Evolutionary conservation across 2,113 vertebrate species (phyloP), one percentile per base, ranked within the genome.

Genomic region (Sisor rabdophorus): DNA sequence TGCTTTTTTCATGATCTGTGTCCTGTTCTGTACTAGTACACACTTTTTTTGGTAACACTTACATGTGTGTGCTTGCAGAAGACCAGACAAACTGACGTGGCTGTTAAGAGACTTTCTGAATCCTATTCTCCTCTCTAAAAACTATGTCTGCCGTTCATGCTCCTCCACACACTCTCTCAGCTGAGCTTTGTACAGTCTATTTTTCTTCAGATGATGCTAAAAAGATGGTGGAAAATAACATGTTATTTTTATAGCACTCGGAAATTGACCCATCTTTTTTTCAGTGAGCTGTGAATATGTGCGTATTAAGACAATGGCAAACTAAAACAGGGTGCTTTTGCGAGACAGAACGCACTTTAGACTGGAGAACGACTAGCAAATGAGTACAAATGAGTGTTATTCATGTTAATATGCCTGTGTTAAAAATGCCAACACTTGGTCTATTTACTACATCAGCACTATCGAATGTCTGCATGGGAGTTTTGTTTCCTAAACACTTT

Each of bases 61-160:
- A 59, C 77, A 24, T 78, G 67, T 85, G 65, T 87, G 53, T 91
- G 75, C 87, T 88, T 85, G 85, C 93, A 98, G 96, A 94, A 96
- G 86, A 93, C 87, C 75, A 93, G 88, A 88, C 91, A 94, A 85
- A 93, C 94, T 89, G 91, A 95, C 88, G 93, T 96, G 83, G 94
- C 94, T 88, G 92, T 94, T 91, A 95, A 95, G 89, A 89, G 86
- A 80, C 80, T 82, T 85, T 84, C 81, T 84, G 84, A 85, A 84
- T 80, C 77, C 85, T 79, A 81, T 78, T 77, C 81, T 78, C 79
- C 74, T 82, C 73, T 6, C 75, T 78, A 64, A 40, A 73, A 15
- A 75, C 55, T 60, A 53, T 58, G 44, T 79, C 80, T 50, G 56
- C 64, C 13, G 17, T 50, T 59, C 8, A 3, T 11, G 6, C 36